Evolutionary conservation across 2,888 invertebrate species (phyloP).

Genomic region (Tenodera sinensis): DNA sequence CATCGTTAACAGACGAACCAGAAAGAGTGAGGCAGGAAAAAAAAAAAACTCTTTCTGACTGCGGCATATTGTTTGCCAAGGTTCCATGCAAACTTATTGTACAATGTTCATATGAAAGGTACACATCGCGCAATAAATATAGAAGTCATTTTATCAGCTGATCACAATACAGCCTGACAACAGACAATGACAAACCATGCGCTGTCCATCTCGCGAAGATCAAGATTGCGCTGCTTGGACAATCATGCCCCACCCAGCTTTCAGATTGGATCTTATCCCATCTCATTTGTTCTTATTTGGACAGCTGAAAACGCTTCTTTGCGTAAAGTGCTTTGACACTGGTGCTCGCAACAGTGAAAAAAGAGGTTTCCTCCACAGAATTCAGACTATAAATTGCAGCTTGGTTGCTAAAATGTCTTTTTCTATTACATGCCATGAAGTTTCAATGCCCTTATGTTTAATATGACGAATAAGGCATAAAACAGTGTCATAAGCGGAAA

Average conservation of each 20-base stretch:
- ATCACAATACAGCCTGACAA: not conserved
- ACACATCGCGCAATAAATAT: not conserved
- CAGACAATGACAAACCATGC: not conserved
- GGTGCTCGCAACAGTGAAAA: not conserved
- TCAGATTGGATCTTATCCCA: not conserved
- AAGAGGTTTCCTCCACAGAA: not conserved
- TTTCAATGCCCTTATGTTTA: too few species aligned
- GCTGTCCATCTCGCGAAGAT: not conserved
- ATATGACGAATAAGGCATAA: too few species aligned
- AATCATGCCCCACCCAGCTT: not conserved
- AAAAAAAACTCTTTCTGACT: too few species aligned
- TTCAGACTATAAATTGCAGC: not conserved
- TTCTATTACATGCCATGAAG: too few species aligned
- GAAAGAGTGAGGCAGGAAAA: too few species aligned
- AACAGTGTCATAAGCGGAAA: too few species aligned
- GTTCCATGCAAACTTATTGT: too few species aligned
- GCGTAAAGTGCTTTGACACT: not conserved
- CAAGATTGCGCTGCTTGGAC: not conserved
- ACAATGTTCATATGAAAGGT: too few species aligned
- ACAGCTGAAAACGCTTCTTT: not conserved
- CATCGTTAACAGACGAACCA: too few species aligned
- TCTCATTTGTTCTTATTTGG: not conserved
- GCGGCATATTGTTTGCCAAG: too few species aligned
- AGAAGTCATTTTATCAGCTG: not conserved
- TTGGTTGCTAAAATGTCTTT: too few species aligned